Evolutionary conservation across 2,888 invertebrate species (phyloP).

Genomic region (Alcis repandata): DNA sequence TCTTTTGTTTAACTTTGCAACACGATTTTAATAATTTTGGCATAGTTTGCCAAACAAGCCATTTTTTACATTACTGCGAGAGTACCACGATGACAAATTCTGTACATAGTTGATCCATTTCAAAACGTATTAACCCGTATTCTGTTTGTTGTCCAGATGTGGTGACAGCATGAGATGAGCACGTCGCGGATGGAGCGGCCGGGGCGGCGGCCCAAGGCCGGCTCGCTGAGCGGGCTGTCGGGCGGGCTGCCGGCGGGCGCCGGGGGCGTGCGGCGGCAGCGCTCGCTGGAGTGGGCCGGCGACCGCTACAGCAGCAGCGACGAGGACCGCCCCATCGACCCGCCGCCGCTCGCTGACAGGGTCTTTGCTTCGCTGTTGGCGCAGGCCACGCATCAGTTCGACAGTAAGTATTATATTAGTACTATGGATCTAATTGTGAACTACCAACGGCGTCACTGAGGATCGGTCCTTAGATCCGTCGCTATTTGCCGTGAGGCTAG

Average conservation of each 20-base stretch:
- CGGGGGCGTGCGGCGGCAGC: slow-evolving; percentile 78
- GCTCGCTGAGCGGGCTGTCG: slow-evolving; percentile 78
- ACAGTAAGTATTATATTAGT: slow-evolving; percentile 66
- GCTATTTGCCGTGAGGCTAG: too few species aligned
- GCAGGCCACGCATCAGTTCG: slow-evolving; percentile 85
- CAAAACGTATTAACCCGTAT: background rate
- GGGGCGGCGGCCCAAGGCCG: slow-evolving; percentile 78
- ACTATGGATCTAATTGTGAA: too few species aligned
- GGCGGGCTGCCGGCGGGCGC: slow-evolving; percentile 69
- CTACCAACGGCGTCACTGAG: too few species aligned
- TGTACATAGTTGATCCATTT: background rate
- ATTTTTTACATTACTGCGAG: too few species aligned
- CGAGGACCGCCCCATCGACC: slow-evolving; percentile 82
- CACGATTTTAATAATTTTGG: too few species aligned
- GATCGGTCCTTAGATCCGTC: too few species aligned
- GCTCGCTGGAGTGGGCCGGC: slow-evolving; percentile 86
- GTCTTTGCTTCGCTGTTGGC: slow-evolving; percentile 84
- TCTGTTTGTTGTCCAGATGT: slow-evolving; percentile 64
- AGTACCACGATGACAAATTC: too few species aligned
- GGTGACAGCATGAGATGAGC: slow-evolving; percentile 73
- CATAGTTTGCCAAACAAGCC: too few species aligned
- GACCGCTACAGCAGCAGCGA: slow-evolving; percentile 87
- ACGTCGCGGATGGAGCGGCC: slow-evolving; percentile 77
- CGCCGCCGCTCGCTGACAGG: slow-evolving; percentile 81
- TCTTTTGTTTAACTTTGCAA: too few species aligned